These are phyloP conservation scores for Drosophila subsilvestris DNA, from an alignment of 2,888 invertebrate genomes.

Conservation along the genomic window DNA sequence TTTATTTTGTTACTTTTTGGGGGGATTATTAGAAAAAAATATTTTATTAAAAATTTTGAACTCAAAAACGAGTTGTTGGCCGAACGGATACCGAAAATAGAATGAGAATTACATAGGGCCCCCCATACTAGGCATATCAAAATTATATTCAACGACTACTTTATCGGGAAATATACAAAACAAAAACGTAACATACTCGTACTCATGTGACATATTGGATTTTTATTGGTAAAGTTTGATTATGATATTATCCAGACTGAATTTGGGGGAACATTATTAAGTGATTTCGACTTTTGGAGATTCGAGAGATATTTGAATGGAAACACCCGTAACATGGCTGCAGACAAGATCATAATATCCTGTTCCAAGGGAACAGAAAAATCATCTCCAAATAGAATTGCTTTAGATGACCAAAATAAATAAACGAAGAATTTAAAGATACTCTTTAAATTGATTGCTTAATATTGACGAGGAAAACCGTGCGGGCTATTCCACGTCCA, in stretches of 20 bases:
- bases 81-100: conserved; percentile 28
- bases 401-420: conserved; percentile 20
- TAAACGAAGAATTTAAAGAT: neutral
- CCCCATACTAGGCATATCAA: neutral
- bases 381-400: conserved; percentile 37
- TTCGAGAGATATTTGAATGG: conserved; percentile 10
- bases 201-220: neutral
- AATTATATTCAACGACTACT: conserved; percentile 20
- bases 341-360: neutral
- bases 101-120: conserved; percentile 12
- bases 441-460: conserved; percentile 25
- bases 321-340: neutral
- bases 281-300: conserved; percentile 14
- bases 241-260: conserved; percentile 7
- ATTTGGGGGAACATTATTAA: neutral
- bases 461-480: neutral
- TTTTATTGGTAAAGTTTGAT: neutral
- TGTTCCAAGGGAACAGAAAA: conserved; percentile 7
- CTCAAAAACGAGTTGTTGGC: conserved; percentile 59
- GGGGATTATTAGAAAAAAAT: conserved; percentile 76
- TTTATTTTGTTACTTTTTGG: conserved; percentile 26
- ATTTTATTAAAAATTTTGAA: conserved; percentile 56
- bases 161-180: conserved; percentile 5
- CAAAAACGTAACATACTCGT: too few species aligned
- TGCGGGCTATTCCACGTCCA: conserved; percentile 74